phyloP scores from a whole-genome alignment of 2,888 invertebrate species.

The Rhodophaea formosa region DNA sequence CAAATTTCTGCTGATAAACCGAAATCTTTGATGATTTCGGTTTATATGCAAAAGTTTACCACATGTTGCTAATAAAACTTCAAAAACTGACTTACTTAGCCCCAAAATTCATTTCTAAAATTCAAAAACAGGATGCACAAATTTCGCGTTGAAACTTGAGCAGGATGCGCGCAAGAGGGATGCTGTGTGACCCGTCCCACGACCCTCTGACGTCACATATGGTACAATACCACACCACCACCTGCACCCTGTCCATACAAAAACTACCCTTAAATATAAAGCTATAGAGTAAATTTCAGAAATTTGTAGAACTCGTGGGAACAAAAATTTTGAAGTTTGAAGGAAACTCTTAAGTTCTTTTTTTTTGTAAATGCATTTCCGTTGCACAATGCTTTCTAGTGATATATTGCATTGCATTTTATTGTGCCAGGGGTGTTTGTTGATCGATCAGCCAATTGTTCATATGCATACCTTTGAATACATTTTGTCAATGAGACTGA shows the following conservation, averaged over 20 bases:
- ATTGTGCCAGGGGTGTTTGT: constrained; percentile 26
- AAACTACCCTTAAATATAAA: constrained; percentile 29
- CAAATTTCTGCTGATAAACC: no score
- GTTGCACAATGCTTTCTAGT: constrained; percentile 46
- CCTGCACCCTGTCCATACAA: constrained; percentile 29
- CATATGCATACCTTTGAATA: constrained; percentile 6
- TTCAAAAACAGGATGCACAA: constrained; percentile 54
- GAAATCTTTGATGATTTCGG: no score
- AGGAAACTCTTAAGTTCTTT: constrained; percentile 53
- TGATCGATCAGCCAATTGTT: background rate
- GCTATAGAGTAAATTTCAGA: background rate
- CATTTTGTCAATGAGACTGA: background rate
- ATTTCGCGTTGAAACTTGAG: constrained; percentile 60
- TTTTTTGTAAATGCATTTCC: constrained; percentile 49
- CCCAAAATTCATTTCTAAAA: background rate
- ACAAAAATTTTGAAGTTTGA: constrained; percentile 59
- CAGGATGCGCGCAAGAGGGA: constrained; percentile 70
- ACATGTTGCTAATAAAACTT: background rate
- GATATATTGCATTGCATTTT: constrained; percentile 46
- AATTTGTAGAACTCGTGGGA: constrained; percentile 59
- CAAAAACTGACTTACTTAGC: background rate
- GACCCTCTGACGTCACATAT: constrained; percentile 63
- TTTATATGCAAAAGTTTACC: no score
- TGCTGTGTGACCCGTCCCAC: constrained; percentile 71
- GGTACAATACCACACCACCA: constrained; percentile 30